Evolutionary conservation across 2,797 vertebrate species (phyloP).

Genomic region (Australoheros facetus): DNA sequence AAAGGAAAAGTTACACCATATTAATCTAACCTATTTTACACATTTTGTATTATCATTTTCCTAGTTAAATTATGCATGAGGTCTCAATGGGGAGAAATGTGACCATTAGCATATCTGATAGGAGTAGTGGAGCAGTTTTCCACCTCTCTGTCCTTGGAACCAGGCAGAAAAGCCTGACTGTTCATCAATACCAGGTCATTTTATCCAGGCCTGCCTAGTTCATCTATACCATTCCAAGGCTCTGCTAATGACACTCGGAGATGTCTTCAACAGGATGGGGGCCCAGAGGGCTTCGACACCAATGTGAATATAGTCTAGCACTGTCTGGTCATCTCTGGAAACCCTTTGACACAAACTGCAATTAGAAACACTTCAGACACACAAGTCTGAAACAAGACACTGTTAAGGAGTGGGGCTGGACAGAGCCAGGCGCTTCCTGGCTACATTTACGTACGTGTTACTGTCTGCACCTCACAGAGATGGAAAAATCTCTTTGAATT

Average conservation of each 20-base stretch:
- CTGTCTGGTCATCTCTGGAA: constrained; percentile 71
- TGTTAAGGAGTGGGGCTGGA: constrained; percentile 57
- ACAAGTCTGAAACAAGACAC: constrained; percentile 73
- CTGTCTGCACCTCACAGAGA: constrained; percentile 58
- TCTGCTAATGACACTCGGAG: constrained; percentile 73
- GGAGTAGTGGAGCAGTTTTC: constrained; percentile 68
- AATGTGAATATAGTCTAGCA: constrained; percentile 69
- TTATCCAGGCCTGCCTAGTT: constrained; percentile 72
- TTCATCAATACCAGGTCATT: constrained; percentile 84
- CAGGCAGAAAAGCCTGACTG: constrained; percentile 76
- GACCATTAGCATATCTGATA: constrained; percentile 86
- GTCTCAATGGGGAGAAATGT: constrained; percentile 79
- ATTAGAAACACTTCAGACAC: constrained; percentile 78
- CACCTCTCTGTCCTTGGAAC: constrained; percentile 81
- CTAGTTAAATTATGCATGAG: constrained; percentile 83
- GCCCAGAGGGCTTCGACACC: constrained; percentile 67
- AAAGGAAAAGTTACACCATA: constrained; percentile 69
- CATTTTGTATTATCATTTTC: constrained; percentile 77
- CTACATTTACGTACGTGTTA: constrained; percentile 75
- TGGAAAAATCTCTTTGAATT: constrained; percentile 63
- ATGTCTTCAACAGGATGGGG: constrained; percentile 51
- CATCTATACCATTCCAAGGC: constrained; percentile 65
- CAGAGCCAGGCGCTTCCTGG: constrained; percentile 50
- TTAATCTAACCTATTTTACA: constrained; percentile 77
- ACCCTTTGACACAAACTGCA: constrained; percentile 67